These are phyloP conservation scores for Ochotona curzoniae DNA, from an alignment of 2,113 vertebrate genomes.

Conservation along the genomic window DNA sequence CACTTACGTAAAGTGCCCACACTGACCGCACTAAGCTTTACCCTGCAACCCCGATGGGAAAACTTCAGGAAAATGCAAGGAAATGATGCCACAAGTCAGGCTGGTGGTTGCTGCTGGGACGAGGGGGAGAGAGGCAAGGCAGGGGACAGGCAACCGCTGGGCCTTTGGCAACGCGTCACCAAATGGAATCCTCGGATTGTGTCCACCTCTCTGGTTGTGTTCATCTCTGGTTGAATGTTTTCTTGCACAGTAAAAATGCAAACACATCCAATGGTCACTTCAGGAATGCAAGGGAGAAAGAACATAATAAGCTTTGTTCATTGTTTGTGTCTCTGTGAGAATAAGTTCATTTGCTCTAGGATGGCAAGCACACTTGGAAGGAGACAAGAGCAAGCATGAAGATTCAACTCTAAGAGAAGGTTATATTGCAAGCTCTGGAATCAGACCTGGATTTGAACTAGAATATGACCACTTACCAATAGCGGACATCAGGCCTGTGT, in stretches of 20 bases:
- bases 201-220: neutral
- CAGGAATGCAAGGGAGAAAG: neutral
- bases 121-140: neutral
- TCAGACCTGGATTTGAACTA: neutral
- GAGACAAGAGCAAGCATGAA: neutral
- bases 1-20: neutral
- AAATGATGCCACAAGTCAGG: neutral
- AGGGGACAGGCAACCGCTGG: neutral
- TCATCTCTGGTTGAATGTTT: neutral
- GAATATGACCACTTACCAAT: neutral
- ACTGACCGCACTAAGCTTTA: neutral
- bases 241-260: constrained; percentile 33
- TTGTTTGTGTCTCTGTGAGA: neutral
- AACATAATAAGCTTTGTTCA: neutral
- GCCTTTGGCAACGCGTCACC: neutral
- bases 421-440: neutral
- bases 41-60: neutral
- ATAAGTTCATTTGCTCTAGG: neutral
- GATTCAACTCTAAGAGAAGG: neutral
- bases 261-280: neutral
- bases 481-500: neutral
- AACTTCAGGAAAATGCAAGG: neutral
- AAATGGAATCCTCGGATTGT: no score
- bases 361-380: neutral
- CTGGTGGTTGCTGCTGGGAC: neutral